phyloP scores from a whole-genome alignment of 1,140 invertebrate species.

The Diprion similis region DNA sequence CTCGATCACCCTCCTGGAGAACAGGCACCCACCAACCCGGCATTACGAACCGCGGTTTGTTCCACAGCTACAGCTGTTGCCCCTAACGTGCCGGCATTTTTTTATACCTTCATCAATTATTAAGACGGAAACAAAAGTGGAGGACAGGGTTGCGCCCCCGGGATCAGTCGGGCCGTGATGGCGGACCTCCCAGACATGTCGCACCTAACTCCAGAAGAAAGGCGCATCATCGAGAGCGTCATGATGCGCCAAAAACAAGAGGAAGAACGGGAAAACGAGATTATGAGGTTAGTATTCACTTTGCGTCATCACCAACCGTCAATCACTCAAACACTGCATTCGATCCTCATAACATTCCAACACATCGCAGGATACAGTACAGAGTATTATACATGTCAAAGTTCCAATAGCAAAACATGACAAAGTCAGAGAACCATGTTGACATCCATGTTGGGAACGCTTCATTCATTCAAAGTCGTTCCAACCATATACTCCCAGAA shows the following conservation, averaged over 20 bases:
- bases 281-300: constrained; percentile 81
- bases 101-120: background rate
- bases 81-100: background rate
- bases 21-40: background rate
- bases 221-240: constrained; percentile 96
- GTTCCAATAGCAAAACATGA: too few relatives aligned
- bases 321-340: background rate
- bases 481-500: too few relatives aligned
- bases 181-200: constrained; percentile 94
- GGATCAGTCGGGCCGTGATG: constrained; percentile 61
- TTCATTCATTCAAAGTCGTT: too few relatives aligned
- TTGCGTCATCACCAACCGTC: constrained; percentile 33
- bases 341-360: too few relatives aligned
- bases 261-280: constrained; percentile 93
- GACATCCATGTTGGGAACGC: too few relatives aligned
- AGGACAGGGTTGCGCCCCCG: background rate
- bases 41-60: too few relatives aligned
- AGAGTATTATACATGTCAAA: too few relatives aligned
- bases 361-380: too few relatives aligned
- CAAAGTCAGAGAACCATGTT: too few relatives aligned
- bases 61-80: too few relatives aligned
- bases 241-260: constrained; percentile 96
- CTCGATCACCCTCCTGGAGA: background rate
- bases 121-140: background rate
- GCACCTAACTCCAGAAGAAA: constrained; percentile 96